Evolutionary conservation across 2,113 vertebrate genomes (phyloP), one percentile per base, ranked within the genome.

Genomic region (Butastur rufipennis): DNA sequence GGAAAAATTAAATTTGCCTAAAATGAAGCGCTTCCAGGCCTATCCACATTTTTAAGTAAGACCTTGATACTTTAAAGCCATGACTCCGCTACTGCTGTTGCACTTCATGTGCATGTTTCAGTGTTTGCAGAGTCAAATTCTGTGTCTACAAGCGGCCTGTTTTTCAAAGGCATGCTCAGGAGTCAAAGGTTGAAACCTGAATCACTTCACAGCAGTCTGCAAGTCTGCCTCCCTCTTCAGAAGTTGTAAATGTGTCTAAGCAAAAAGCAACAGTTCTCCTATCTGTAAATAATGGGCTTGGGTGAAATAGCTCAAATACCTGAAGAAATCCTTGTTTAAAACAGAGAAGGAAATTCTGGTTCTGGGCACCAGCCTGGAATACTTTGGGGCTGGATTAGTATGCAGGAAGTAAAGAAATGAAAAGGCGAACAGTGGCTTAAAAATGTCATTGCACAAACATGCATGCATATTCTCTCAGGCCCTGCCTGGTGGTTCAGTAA

Each of bases 361-460:
- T 70, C 50, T 93, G 58, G 81, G 82, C n/a, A 94, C 19, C 26
- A 63, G 29, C 19, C 56, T 77, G 90, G 62, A 92, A 85, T 74
- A 73, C 67, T 95, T 91, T 81, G 42, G 67, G 56, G 40, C 70
- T 94, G 62, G 66, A 87, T 97, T 97, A 93, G 78, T 91, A 97
- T 94, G 86, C 94, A 84, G 81, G 78, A 82, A 77, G 63, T 80
- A 82, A 89, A 85, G 86, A 96, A 91, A 94, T 79, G 26, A 79
- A 95, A 96, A 95, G 87, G 77, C 56, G 10, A 96, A 79, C 15
- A 2, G 3, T 78, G 61, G 67, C 68, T 97, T 95, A 88, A 94
- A 97, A 97, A 97, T 95, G 93, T 97, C 95, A 96, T 91, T 89
- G 95, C 82, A 91, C 87, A 96, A 97, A 96, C 94, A 88, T 70